A percentile compares a stretch with the other conserved stretches of the same genome.
These are phyloP conservation scores for human (Homo sapiens) DNA, from an alignment of 2,113 vertebrate species.

Conservation along the genomic window DNA sequence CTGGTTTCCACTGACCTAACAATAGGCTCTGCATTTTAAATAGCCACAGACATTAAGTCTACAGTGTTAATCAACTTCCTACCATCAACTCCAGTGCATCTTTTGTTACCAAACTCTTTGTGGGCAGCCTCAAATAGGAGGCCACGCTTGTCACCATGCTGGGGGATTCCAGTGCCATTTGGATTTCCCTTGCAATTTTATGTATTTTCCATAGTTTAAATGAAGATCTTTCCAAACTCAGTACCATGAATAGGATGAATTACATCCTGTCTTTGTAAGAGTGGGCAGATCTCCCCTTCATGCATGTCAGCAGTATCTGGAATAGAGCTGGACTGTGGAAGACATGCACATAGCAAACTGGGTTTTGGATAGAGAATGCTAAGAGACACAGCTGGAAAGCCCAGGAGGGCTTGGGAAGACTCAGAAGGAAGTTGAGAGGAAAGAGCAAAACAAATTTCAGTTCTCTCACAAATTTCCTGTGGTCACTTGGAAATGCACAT, in stretches of 20 bases:
- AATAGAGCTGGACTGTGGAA: background rate
- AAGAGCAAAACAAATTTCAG: background rate
- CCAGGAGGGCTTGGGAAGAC: background rate
- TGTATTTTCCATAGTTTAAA: background rate
- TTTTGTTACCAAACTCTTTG: background rate
- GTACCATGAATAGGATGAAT: background rate
- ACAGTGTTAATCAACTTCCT: background rate
- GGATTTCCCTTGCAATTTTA: background rate
- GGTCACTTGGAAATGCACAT: background rate
- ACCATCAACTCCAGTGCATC: background rate
- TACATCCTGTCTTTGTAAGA: background rate
- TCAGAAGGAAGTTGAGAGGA: background rate
- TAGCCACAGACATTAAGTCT: background rate
- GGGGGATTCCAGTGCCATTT: background rate
- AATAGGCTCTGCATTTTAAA: background rate
- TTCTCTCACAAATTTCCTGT: background rate
- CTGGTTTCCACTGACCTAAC: background rate
- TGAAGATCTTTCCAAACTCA: background rate
- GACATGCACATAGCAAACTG: no score
- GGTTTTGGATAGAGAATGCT: no score
- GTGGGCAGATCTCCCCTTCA: background rate
- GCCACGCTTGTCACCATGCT: no score
- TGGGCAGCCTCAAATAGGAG: no score
- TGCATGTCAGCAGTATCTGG: no score
- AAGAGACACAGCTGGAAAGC: no score